Conservation (phyloP, 2,113 vertebrate species). For the Bubo blakistoni region DNA sequence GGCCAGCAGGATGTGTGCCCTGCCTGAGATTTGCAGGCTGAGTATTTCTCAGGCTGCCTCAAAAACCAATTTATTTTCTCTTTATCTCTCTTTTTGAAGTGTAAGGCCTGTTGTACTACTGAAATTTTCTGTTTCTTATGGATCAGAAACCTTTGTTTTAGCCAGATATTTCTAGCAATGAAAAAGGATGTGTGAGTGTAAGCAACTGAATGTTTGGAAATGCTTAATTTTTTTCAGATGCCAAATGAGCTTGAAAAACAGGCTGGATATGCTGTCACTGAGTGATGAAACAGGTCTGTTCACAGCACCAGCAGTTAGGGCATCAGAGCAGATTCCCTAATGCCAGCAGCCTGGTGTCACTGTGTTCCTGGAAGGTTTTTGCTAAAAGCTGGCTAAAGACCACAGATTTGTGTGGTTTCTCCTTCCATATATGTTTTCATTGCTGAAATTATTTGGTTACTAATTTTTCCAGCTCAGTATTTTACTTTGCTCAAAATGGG, state of each 20-base stretch:
- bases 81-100: not conserved
- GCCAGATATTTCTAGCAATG: not conserved
- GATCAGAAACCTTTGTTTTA: not conserved
- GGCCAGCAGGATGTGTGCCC: too few relatives aligned
- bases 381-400: not conserved
- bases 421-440: not conserved
- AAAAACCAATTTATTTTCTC: not conserved
- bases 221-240: not conserved
- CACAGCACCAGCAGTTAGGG: not conserved
- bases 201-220: not conserved
- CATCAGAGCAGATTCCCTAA: not conserved
- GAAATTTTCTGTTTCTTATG: fast-evolving
- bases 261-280: not conserved
- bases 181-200: not conserved
- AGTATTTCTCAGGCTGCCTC: not conserved
- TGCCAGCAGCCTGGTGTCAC: not conserved
- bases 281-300: not conserved
- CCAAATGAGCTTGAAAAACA: not conserved
- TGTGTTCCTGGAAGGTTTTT: not conserved
- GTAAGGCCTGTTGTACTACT: not conserved
- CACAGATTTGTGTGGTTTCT: not conserved
- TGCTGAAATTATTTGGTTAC: not conserved
- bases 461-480: not conserved
- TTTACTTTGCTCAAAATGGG: not conserved
- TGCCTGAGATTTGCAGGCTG: not conserved